Base-by-base conservation (phyloP, 1,140 invertebrate species). In the Eriosoma lanigerum region DNA sequence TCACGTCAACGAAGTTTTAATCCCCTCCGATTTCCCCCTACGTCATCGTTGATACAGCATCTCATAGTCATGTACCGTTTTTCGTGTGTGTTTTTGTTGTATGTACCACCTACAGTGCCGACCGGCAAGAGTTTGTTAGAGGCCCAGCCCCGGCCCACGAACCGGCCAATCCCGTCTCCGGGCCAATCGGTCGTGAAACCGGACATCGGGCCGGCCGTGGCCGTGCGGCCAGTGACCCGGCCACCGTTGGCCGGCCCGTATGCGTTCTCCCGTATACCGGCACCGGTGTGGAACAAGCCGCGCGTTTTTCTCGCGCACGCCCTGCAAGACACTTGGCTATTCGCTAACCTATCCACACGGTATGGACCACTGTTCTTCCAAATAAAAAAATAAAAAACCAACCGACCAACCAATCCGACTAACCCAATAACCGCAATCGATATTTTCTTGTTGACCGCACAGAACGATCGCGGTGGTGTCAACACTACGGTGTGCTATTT, bases 241-340 rank as follows among this genome's bases (percentile, higher is more conserved):
- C 92, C 93, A 44, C 93, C 94, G 15, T 87, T 92, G 82, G 94
- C 93, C 78, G 94, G 94, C 62, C 94, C 94, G 81, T 96, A 94
- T 85, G 94, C 94, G 68, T 96, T 96, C 88, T 95, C 94, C 84
- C 89, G 93, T 81, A 91, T 95, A 75, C 94, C 94, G 29, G 88
- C 90, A 82, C 92, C 93, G 56, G 91, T 92, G 81, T 92, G 92
- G 90, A 89, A 92, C 85, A 89, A 89, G 84, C 93, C 93, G 48
- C 90, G 92, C 82, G 90, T 94, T 83, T 93, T 93, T 87, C 89
- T 95, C 82, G 89, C 90, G 85, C 88, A 90, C 85, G 88, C 90
- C 83, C 89, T 93, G 56, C 90, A 89, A 82, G 88, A 91, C 83
- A 94, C 94, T 64, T 96, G 94, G 94, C 89, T 95, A 85, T 94